A percentile compares a stretch with the other conserved stretches of the same genome.
phyloP scores from a whole-genome alignment of 2,888 invertebrate genomes.

The Epinotia demarniana region DNA sequence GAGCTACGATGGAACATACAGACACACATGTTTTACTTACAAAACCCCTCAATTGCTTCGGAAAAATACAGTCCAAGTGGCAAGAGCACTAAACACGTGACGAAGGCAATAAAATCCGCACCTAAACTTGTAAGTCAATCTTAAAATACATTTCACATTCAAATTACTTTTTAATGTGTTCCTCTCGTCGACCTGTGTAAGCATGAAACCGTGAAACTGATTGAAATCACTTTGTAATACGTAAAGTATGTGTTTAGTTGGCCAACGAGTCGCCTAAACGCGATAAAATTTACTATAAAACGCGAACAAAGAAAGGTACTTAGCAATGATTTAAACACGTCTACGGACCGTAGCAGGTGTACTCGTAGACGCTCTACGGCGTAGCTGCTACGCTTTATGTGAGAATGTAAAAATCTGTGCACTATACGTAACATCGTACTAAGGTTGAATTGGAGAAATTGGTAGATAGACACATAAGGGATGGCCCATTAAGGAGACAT shows the following conservation, averaged over 20 bases:
- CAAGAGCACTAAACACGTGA: slow-evolving; percentile 6
- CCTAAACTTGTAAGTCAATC: background rate
- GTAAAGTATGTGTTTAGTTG: background rate
- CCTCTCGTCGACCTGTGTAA: background rate
- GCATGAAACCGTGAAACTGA: too few species aligned
- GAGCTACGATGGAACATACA: too few species aligned
- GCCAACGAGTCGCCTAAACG: background rate
- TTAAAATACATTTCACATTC: background rate
- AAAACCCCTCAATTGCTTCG: too few species aligned
- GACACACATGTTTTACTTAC: too few species aligned
- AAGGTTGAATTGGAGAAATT: background rate
- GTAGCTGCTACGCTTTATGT: slow-evolving; percentile 32
- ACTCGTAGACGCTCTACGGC: slow-evolving; percentile 32
- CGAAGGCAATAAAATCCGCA: slow-evolving; percentile 1
- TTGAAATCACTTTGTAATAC: background rate
- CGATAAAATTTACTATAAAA: slow-evolving; percentile 31
- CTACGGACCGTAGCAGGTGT: slow-evolving; percentile 41
- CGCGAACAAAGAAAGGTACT: slow-evolving; percentile 42
- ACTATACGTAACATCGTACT: background rate
- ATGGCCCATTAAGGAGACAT: too few species aligned
- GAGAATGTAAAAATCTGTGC: slow-evolving; percentile 15
- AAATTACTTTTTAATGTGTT: background rate
- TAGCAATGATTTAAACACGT: slow-evolving; percentile 34
- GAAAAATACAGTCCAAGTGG: background rate
- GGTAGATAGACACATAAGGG: too few species aligned